Evolutionary conservation across 2,888 invertebrate species (phyloP), one percentile per base, ranked within the genome.

Genomic region (Drosophila rubida): DNA sequence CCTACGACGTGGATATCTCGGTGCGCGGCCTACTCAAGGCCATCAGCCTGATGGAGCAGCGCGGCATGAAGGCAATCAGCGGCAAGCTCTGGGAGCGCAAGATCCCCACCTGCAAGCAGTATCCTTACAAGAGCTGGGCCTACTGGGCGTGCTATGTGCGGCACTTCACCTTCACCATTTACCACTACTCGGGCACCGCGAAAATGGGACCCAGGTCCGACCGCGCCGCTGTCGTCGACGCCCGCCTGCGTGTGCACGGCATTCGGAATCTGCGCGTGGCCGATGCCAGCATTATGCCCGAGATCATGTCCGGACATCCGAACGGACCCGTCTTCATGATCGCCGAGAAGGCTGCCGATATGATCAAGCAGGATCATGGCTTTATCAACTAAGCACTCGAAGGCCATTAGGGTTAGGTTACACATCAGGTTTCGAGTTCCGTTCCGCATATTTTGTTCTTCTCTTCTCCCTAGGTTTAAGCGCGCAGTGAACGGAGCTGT

Each of bases 101-200:
- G 23, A 93, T 94, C n/a, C 95, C 95, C 2, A 94, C 94, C 0
- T 96, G 96, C 82, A 92, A 92, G 35, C 82, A 90, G 7, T 80
- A 90, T 62, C 66, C 55, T 1, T 94, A 94, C 71, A 93, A 92
- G 44, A 92, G 93, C 2, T 94, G 94, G 71, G 93, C 93, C 25
- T 95, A 95, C 82, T 95, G 95, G 94, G 93, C 94, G 54, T 95
- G 95, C 88, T 94, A 94, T 19, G 92, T 94, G 6, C 93, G 93
- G 13, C 93, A 94, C 66, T 90, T 94, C 41, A 94, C 95, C 0
- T 92, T 93, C 11, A 94, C 95, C 59, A 93, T 94, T 80, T 94
- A 95, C 75, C 95, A 95, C 78, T 95, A 95, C 32, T 91, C 92
- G 22, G 94, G 94, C 0, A 95, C 95, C 0, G 93, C 94, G 69